Conservation (phyloP, 2,888 invertebrate species). For the Trissoscelio sp. region DNA sequence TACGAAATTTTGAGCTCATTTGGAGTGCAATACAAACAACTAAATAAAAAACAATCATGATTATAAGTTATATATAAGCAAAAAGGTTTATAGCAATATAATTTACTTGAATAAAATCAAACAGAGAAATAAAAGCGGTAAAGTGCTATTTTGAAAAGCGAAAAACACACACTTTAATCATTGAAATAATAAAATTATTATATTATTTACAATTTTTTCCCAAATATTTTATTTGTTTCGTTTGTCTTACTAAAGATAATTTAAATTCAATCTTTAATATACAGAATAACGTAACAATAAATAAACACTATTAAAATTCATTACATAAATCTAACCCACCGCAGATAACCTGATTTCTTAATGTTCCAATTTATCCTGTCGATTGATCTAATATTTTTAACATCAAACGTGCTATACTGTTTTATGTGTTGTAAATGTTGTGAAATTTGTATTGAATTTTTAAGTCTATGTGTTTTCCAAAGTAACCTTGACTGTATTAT, state of each 20-base stretch:
- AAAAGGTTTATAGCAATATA: not conserved
- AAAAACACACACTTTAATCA: too few species aligned
- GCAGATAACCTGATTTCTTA: not conserved
- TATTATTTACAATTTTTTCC: too few species aligned
- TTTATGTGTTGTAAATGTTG: not conserved
- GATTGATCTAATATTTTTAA: not conserved
- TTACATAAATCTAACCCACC: too few species aligned
- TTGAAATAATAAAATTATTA: too few species aligned
- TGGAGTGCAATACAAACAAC: slow-evolving; percentile 14
- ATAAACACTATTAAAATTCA: too few species aligned
- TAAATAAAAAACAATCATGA: slow-evolving; percentile 27
- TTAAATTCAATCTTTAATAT: too few species aligned
- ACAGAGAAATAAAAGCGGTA: too few species aligned
- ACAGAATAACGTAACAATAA: too few species aligned
- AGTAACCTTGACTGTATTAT: not conserved
- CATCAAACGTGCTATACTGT: not conserved
- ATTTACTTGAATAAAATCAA: too few species aligned
- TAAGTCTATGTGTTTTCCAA: not conserved
- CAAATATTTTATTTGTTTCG: too few species aligned
- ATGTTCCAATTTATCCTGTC: slow-evolving; percentile 21
- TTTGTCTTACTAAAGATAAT: too few species aligned
- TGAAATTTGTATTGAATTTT: not conserved
- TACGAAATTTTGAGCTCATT: slow-evolving; percentile 15
- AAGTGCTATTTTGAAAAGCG: too few species aligned
- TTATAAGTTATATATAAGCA: not conserved